Conservation (phyloP, 2,797 vertebrate genomes). For the Anguilla megastoma region DNA sequence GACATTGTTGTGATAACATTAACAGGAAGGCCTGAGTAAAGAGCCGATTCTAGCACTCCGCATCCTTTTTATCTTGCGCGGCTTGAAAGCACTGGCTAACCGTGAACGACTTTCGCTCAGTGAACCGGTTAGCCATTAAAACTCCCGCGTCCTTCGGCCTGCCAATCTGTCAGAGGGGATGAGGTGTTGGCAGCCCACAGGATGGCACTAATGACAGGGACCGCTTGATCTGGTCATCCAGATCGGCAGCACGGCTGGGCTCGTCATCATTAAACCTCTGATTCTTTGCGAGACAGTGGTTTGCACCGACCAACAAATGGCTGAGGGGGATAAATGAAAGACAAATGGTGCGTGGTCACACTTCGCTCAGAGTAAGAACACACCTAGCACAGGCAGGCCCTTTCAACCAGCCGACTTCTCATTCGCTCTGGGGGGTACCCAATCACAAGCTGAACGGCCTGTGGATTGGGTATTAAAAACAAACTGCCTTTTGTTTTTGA, state of each 20-base stretch:
- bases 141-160: not conserved
- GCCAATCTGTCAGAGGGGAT: slow-evolving; percentile 10
- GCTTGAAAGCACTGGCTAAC: not conserved
- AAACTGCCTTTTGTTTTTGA: too few species aligned
- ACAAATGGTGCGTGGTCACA: not conserved
- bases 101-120: not conserved
- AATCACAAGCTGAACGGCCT: too few species aligned
- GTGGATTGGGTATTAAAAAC: too few species aligned
- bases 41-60: slow-evolving; percentile 37
- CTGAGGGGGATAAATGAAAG: not conserved
- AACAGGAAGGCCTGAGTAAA: slow-evolving; percentile 14
- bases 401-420: too few species aligned
- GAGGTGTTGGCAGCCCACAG: not conserved
- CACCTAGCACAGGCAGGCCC: not conserved
- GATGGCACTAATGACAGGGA: slow-evolving; percentile 13
- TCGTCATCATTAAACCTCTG: slow-evolving; percentile 13
- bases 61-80: slow-evolving; percentile 28
- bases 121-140: not conserved
- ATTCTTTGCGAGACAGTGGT: not conserved
- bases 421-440: not conserved
- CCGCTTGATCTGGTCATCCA: not conserved
- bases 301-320: not conserved
- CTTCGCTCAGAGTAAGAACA: not conserved
- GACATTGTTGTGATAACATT: slow-evolving; percentile 19
- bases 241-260: not conserved